phyloP scores from a whole-genome alignment of 1,140 invertebrate genomes.

The Caenorhabditis briggsae region DNA sequence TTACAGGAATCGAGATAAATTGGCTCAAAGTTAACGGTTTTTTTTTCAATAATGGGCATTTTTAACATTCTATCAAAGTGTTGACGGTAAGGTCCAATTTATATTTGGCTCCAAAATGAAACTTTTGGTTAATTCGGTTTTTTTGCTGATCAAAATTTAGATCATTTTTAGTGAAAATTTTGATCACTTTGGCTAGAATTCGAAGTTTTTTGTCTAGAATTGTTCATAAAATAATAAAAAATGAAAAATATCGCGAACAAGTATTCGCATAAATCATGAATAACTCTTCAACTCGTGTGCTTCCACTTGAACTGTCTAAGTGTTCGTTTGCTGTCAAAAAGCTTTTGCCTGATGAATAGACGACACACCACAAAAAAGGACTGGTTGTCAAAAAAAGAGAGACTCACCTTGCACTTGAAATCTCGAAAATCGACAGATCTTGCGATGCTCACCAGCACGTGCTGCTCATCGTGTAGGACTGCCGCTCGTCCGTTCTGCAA shows the following conservation, averaged over 20 bases:
- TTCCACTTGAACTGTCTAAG: conserved; percentile 50
- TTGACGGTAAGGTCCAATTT: too few relatives aligned
- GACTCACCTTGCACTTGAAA: conserved; percentile 62
- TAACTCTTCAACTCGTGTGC: not conserved
- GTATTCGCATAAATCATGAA: not conserved
- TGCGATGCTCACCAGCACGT: conserved; percentile 52
- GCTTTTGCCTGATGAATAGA: not conserved
- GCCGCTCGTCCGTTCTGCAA: conserved; percentile 61
- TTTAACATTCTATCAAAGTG: too few relatives aligned
- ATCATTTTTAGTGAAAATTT: too few relatives aligned
- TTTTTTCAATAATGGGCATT: too few relatives aligned
- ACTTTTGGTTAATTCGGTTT: too few relatives aligned
- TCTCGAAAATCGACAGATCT: conserved; percentile 57
- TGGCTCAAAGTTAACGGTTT: too few relatives aligned
- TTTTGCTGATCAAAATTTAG: too few relatives aligned
- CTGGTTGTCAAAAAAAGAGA: conserved; percentile 1
- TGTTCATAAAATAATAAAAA: too few relatives aligned
- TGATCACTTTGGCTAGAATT: too few relatives aligned
- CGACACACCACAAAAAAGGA: conserved; percentile 22
- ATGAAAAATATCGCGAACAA: not conserved
- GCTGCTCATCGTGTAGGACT: conserved; percentile 49
- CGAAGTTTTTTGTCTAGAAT: too few relatives aligned
- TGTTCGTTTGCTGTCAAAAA: conserved; percentile 39
- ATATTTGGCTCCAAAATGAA: too few relatives aligned
- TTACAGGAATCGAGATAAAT: too few relatives aligned